Conservation (phyloP, 2,113 vertebrate genomes). For the Nothocercus julius region DNA sequence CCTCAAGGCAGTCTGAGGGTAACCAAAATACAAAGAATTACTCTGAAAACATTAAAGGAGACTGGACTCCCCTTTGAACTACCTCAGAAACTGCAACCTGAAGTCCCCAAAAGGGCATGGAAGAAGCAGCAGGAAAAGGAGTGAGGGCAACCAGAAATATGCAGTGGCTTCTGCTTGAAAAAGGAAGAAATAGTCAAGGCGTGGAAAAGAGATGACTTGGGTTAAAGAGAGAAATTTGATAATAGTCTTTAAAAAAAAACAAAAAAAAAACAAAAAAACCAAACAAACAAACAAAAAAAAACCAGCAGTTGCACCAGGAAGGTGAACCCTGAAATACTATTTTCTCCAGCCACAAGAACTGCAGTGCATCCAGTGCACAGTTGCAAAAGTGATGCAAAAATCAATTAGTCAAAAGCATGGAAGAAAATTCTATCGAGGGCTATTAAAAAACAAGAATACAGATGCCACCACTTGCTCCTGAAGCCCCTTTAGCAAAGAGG, state of each 20-base stretch:
- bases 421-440: background rate
- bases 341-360: background rate
- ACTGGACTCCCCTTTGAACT: background rate
- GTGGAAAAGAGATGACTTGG: background rate
- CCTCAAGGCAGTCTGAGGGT: background rate
- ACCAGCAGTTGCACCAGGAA: background rate
- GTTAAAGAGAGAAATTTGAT: background rate
- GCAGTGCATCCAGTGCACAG: background rate
- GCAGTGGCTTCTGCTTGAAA: background rate
- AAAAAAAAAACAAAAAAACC: too few species aligned
- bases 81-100: background rate
- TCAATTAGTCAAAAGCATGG: background rate
- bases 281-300: background rate
- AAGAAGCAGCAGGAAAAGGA: background rate
- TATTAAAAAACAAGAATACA: background rate
- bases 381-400: background rate
- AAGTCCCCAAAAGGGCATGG: background rate
- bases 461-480: background rate
- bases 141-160: rapidly evolving
- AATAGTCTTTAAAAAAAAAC: background rate
- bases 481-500: background rate
- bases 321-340: background rate
- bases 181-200: background rate
- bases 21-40: constrained; percentile 1
- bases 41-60: background rate